Percentiles rank a stretch among this genome's conserved stretches.
Conservation (phyloP, 2,797 vertebrate genomes). For the Sebastes ruberrimus region DNA sequence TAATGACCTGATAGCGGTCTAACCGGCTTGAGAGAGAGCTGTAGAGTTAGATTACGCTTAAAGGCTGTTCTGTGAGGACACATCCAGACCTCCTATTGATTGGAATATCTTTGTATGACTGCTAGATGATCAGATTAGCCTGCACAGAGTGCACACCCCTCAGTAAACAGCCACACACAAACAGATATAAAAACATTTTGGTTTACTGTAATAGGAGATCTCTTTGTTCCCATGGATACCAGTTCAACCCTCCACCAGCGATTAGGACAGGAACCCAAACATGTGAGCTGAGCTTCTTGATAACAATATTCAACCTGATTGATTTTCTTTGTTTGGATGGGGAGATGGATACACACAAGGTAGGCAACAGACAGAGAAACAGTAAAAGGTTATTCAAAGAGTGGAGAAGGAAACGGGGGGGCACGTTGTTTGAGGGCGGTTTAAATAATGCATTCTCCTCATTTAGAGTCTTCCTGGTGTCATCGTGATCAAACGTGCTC, state of each 20-base stretch:
- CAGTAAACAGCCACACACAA: slow-evolving; percentile 10
- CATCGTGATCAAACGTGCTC: slow-evolving; percentile 28
- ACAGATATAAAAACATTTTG: not conserved
- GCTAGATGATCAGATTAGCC: slow-evolving; percentile 16
- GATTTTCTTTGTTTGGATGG: slow-evolving; percentile 21
- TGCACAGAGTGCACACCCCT: slow-evolving; percentile 1
- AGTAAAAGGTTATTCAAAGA: not conserved
- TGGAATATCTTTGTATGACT: slow-evolving; percentile 26
- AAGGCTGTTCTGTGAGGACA: slow-evolving; percentile 8
- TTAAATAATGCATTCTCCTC: slow-evolving; percentile 48
- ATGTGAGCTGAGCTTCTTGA: not conserved
- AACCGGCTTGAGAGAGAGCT: no score
- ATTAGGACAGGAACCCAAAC: not conserved
- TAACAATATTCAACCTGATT: not conserved
- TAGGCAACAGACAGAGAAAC: not conserved
- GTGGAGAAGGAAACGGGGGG: not conserved
- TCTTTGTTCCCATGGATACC: slow-evolving; percentile 37
- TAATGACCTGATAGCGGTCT: no score
- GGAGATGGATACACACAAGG: not conserved
- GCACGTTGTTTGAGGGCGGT: not conserved
- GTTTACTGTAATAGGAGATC: not conserved
- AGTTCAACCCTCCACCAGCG: not conserved
- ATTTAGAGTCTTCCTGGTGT: slow-evolving; percentile 14
- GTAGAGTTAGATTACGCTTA: not conserved
- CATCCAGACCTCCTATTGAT: slow-evolving; percentile 42